phyloP scores from a whole-genome alignment of 2,113 vertebrate genomes.

The Candoia aspera region DNA sequence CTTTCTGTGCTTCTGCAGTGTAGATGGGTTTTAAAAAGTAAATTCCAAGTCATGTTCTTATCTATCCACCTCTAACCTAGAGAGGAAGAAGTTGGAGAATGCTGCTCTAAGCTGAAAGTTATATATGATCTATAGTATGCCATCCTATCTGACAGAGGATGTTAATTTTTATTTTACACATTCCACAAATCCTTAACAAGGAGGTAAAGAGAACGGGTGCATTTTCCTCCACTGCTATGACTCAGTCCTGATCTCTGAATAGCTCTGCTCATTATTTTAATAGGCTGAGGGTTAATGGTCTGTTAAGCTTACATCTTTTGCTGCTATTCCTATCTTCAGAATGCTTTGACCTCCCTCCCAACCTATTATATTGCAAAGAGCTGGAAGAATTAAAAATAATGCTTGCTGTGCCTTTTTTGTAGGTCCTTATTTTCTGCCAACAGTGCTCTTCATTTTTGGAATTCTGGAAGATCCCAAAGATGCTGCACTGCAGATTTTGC shows the following conservation, averaged over 20 bases:
- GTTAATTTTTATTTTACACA: conserved; percentile 37
- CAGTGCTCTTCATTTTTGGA: conserved; percentile 5
- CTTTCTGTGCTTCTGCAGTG: too few relatives aligned
- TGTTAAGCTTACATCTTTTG: conserved; percentile 29
- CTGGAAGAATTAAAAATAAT: conserved; percentile 18
- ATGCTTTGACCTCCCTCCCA: conserved; percentile 35
- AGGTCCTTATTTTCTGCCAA: conserved; percentile 42
- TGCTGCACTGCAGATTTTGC: conserved; percentile 65
- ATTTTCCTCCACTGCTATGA: conserved; percentile 14
- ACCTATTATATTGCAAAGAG: conserved; percentile 39
- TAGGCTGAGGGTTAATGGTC: conserved; percentile 47
- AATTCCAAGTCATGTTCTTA: not conserved
- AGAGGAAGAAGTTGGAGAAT: not conserved
- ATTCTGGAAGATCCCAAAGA: not conserved
- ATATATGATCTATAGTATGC: not conserved
- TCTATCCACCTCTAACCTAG: not conserved
- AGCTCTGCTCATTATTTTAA: conserved; percentile 36
- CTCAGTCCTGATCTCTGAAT: conserved; percentile 43
- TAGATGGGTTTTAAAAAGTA: not conserved
- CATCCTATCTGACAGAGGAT: conserved; percentile 39
- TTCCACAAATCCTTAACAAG: conserved; percentile 51
- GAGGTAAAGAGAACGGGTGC: conserved; percentile 9
- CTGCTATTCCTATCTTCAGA: not conserved
- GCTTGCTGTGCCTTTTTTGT: not conserved
- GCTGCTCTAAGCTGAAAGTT: not conserved